Evolutionary conservation across 2,888 invertebrate genomes (phyloP).

Genomic region (Xestia rhomboidea): DNA sequence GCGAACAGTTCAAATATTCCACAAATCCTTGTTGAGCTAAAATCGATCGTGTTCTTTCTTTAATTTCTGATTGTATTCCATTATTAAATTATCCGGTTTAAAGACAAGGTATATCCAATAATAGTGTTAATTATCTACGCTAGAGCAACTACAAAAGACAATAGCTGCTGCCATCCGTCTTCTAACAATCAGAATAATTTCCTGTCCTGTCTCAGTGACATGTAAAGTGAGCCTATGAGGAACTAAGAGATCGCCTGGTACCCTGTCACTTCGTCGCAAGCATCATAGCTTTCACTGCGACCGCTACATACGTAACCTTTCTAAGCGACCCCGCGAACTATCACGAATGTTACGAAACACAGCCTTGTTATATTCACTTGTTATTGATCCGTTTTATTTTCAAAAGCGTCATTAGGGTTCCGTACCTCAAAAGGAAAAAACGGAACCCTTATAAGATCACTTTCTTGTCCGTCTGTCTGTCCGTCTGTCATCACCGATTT

Average conservation of each 20-base stretch:
- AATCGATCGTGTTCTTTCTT: slow-evolving; percentile 9
- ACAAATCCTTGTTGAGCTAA: slow-evolving; percentile 5
- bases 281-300: slow-evolving; percentile 80
- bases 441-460: too few relatives aligned
- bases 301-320: slow-evolving; percentile 79
- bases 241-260: slow-evolving; percentile 66
- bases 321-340: slow-evolving; percentile 81
- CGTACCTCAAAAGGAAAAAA: too few relatives aligned
- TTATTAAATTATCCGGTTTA: slow-evolving; percentile 45
- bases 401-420: neutral
- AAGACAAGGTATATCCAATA: slow-evolving; percentile 34
- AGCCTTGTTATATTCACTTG: slow-evolving; percentile 57
- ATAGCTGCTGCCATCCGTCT: slow-evolving; percentile 50
- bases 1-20: too few relatives aligned
- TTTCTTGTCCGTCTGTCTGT: too few relatives aligned
- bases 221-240: slow-evolving; percentile 69
- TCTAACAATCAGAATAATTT: slow-evolving; percentile 61
- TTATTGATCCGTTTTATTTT: slow-evolving; percentile 50
- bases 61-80: slow-evolving; percentile 3
- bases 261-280: slow-evolving; percentile 70
- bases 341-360: slow-evolving; percentile 75
- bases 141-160: slow-evolving; percentile 57
- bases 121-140: slow-evolving; percentile 56
- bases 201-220: slow-evolving; percentile 62
- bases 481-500: too few relatives aligned